phyloP scores from a whole-genome alignment of 2,797 vertebrate genomes.

The Petrocephalus sullivani region DNA sequence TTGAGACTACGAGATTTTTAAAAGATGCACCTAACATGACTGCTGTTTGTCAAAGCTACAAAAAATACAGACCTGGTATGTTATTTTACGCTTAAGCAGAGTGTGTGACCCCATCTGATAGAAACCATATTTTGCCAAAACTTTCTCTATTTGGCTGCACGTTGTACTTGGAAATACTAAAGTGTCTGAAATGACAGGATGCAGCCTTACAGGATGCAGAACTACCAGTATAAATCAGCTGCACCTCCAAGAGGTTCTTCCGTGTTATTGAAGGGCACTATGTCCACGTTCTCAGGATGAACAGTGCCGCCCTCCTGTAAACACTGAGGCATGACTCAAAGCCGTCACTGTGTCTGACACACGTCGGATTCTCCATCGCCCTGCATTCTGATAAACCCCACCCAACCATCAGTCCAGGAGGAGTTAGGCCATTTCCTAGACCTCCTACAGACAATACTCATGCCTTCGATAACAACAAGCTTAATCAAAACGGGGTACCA shows the following conservation, averaged over 20 bases:
- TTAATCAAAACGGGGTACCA: not conserved
- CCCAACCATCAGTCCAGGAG: not conserved
- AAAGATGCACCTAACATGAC: not conserved
- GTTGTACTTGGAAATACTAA: not conserved
- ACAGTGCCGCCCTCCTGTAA: slow-evolving; percentile 33
- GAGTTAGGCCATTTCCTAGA: not conserved
- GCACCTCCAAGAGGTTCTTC: slow-evolving; percentile 30
- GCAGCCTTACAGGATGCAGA: not conserved
- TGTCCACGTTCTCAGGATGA: slow-evolving; percentile 30
- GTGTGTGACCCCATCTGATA: not conserved
- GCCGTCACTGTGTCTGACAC: not conserved
- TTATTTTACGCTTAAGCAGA: not conserved
- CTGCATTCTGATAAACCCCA: not conserved
- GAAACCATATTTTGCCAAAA: not conserved
- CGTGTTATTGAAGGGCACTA: slow-evolving; percentile 25
- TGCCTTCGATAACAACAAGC: not conserved
- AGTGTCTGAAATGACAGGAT: not conserved
- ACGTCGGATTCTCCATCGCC: not conserved
- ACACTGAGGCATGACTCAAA: slow-evolving; percentile 22
- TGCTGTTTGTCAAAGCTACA: not conserved
- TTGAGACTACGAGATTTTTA: slow-evolving; percentile 32
- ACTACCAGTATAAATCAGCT: not conserved
- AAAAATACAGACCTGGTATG: not conserved
- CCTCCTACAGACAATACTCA: not conserved
- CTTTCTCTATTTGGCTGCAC: not conserved